phyloP scores from a whole-genome alignment of 2,888 invertebrate genomes.

The Amphimallon solstitiale region DNA sequence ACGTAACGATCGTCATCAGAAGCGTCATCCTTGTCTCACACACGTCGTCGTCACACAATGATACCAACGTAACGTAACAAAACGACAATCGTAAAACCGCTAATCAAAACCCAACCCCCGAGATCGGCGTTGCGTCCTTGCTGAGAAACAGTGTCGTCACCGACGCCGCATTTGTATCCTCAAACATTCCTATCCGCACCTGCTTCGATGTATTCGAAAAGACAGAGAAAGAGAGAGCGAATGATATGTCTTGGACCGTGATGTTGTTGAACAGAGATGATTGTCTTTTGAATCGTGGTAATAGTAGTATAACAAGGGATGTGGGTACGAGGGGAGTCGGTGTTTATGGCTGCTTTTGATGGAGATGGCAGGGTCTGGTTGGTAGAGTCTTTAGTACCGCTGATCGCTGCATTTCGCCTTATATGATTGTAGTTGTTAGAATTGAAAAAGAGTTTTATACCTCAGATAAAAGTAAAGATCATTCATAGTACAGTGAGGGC shows the following conservation, averaged over 20 bases:
- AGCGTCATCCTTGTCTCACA: neutral
- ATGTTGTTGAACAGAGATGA: constrained; percentile 17
- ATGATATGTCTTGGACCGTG: neutral
- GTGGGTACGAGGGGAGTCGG: constrained; percentile 34
- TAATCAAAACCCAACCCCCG: constrained; percentile 33
- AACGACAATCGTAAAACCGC: constrained; percentile 55
- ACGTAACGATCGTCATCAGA: too few species aligned
- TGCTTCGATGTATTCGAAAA: constrained; percentile 54
- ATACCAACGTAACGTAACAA: constrained; percentile 16
- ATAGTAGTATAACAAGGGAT: constrained; percentile 32
- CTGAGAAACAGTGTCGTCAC: too few species aligned
- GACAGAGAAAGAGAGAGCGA: too few species aligned
- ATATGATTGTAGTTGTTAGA: too few species aligned
- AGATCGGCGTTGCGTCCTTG: too few species aligned
- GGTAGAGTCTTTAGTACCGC: too few species aligned
- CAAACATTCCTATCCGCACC: constrained; percentile 58
- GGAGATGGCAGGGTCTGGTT: neutral
- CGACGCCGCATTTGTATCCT: constrained; percentile 56
- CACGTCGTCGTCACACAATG: neutral
- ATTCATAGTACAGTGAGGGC: too few species aligned
- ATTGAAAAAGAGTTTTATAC: too few species aligned
- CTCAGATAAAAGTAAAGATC: too few species aligned
- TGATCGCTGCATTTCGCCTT: too few species aligned
- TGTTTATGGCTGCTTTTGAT: constrained; percentile 11
- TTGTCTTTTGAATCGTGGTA: constrained; percentile 38